These are phyloP conservation scores for Agriopis leucophaearia DNA, from an alignment of 2,888 invertebrate species.

Conservation along the genomic window DNA sequence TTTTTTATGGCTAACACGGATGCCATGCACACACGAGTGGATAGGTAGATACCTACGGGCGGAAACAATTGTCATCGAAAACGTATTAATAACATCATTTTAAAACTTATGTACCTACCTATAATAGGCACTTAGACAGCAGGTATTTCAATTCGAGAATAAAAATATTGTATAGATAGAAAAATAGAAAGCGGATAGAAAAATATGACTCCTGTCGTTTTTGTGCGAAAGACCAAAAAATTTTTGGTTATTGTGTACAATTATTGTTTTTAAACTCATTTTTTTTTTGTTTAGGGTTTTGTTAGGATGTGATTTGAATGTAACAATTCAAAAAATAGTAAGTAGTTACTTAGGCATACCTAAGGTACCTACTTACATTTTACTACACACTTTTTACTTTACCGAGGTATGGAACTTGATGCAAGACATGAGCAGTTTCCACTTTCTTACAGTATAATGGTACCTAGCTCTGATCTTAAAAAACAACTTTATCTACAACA, in stretches of 20 bases:
- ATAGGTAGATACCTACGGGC: neutral
- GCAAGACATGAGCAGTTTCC: neutral
- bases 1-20: neutral
- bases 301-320: too few species aligned
- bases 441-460: constrained; percentile 5
- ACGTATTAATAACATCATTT: neutral
- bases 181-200: too few species aligned
- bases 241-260: neutral
- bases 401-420: neutral
- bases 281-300: too few species aligned
- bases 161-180: neutral
- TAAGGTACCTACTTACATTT: neutral
- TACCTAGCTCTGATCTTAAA: neutral
- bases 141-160: neutral
- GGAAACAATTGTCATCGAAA: neutral
- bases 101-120: neutral
- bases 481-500: neutral
- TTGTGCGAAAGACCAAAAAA: neutral
- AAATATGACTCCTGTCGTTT: neutral
- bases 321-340: too few species aligned
- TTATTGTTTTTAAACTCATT: neutral
- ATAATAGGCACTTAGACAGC: neutral
- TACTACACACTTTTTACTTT: neutral
- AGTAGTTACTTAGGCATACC: too few species aligned
- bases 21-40: neutral